phyloP scores from a whole-genome alignment of 2,888 invertebrate genomes.

The Tridacna gigas region DNA sequence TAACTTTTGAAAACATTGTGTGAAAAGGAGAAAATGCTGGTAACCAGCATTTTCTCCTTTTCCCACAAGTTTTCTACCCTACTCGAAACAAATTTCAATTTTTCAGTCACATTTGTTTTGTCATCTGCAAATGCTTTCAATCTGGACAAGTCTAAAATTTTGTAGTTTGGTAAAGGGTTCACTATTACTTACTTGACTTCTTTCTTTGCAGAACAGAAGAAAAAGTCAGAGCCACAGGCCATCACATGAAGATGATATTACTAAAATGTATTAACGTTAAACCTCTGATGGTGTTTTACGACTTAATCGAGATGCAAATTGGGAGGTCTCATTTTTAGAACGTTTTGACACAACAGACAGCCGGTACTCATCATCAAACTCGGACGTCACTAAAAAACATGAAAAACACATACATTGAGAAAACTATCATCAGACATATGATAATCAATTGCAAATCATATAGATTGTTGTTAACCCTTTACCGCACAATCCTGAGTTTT shows the following conservation, averaged over 20 bases:
- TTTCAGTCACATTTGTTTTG: too few relatives aligned
- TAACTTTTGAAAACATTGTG: slow-evolving; percentile 2
- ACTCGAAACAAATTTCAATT: too few relatives aligned
- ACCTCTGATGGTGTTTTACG: slow-evolving; percentile 23
- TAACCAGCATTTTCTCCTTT: slow-evolving; percentile 1
- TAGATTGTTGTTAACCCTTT: too few relatives aligned
- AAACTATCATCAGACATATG: too few relatives aligned
- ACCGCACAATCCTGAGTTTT: too few relatives aligned
- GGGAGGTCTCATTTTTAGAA: slow-evolving; percentile 66
- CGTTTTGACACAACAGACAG: slow-evolving; percentile 72
- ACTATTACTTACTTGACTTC: too few relatives aligned
- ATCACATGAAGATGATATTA: background rate
- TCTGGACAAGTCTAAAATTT: too few relatives aligned
- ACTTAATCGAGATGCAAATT: slow-evolving; percentile 63
- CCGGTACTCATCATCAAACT: slow-evolving; percentile 69
- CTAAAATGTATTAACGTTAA: slow-evolving; percentile 4
- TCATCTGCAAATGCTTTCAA: too few relatives aligned
- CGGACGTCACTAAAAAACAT: slow-evolving; percentile 59
- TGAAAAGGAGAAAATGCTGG: slow-evolving; percentile 10
- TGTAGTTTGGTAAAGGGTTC: too few relatives aligned
- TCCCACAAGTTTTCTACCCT: background rate
- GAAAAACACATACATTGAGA: background rate
- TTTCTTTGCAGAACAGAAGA: too few relatives aligned
- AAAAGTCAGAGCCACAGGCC: background rate
- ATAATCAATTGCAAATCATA: too few relatives aligned